These are phyloP conservation scores for Scylla paramamosain DNA, from an alignment of 1,140 invertebrate species.

Conservation along the genomic window DNA sequence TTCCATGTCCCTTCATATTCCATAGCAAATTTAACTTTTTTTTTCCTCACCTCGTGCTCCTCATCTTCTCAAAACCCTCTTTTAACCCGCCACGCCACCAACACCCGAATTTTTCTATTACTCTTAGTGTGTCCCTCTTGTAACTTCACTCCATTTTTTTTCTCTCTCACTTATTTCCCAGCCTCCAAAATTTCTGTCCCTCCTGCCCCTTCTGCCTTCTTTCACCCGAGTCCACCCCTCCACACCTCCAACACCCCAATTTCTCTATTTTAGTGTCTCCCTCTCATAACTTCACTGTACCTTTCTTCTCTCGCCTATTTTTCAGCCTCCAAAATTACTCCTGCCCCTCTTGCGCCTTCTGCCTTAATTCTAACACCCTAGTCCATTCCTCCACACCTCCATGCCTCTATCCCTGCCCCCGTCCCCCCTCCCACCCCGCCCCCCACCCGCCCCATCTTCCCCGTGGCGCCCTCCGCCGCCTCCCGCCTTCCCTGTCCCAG, in stretches of 20 bases:
- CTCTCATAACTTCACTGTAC: neutral
- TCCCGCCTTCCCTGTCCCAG: conserved; percentile 7
- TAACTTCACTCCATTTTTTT: neutral
- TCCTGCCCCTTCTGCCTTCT: neutral
- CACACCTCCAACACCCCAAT: neutral
- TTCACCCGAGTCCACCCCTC: neutral
- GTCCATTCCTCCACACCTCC: neutral
- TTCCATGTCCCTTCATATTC: too few relatives aligned
- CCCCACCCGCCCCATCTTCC: neutral
- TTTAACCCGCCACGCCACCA: too few relatives aligned
- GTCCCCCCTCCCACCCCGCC: neutral
- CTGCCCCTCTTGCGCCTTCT: neutral
- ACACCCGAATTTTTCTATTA: neutral
- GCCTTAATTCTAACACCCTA: neutral
- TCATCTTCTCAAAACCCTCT: too few relatives aligned
- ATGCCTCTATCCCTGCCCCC: neutral
- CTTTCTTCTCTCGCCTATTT: neutral
- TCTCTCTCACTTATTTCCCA: neutral
- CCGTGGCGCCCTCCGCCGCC: neutral
- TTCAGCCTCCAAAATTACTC: neutral
- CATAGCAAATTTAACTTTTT: too few relatives aligned
- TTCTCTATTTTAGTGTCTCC: neutral
- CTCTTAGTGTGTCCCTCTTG: neutral
- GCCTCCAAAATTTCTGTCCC: neutral
- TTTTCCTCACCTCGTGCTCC: too few relatives aligned